Evolutionary conservation across 2,888 invertebrate species (phyloP).

Genomic region (Morinoia aosen): DNA sequence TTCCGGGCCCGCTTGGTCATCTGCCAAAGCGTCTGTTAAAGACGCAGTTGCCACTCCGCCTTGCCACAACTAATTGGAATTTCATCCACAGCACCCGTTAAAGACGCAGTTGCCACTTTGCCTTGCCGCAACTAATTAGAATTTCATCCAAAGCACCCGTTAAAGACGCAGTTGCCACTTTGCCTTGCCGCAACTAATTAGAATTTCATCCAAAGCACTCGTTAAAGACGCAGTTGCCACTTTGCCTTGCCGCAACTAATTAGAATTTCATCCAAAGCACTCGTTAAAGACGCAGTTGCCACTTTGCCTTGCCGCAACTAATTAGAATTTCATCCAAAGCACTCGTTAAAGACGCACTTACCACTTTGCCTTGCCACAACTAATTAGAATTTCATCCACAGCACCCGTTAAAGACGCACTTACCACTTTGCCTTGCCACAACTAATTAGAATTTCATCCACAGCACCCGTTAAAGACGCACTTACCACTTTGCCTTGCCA

Average conservation of each 20-base stretch:
- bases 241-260: too few species aligned
- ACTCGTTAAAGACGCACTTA: neutral
- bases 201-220: neutral
- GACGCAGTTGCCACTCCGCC: neutral
- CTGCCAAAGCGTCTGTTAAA: constrained; percentile 1
- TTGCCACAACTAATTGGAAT: neutral
- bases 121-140: neutral
- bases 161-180: neutral
- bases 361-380: neutral
- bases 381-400: neutral
- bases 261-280: neutral
- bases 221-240: too few species aligned
- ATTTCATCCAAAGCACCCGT: neutral
- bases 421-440: neutral
- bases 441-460: neutral
- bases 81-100: neutral
- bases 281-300: neutral
- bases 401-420: neutral
- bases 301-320: neutral
- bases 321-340: neutral
- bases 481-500: neutral
- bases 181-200: neutral
- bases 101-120: neutral
- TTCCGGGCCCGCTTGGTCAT: neutral
- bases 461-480: neutral